Evolutionary conservation across 2,113 vertebrate genomes (phyloP).

Genomic region (Microcebus ravelobensis): DNA sequence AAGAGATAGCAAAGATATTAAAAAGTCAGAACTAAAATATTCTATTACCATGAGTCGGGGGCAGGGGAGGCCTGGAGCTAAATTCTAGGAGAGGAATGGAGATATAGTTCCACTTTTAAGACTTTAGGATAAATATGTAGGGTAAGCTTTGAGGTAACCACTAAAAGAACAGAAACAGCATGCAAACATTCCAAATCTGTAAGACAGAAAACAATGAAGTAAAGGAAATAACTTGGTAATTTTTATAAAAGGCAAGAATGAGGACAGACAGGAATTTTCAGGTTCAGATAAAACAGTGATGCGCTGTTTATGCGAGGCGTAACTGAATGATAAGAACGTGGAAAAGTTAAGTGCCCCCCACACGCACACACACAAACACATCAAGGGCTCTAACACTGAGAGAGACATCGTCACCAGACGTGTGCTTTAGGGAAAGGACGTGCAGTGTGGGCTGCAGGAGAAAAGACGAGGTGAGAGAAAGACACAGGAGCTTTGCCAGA

Average conservation of each 20-base stretch:
- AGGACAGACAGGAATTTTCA: background rate
- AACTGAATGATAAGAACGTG: background rate
- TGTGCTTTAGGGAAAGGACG: background rate
- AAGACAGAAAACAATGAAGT: background rate
- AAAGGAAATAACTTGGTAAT: background rate
- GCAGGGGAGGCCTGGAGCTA: background rate
- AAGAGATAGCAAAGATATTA: background rate
- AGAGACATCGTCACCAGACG: accelerated
- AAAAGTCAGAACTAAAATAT: background rate
- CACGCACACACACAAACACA: accelerated
- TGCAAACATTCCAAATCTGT: background rate
- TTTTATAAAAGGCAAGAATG: background rate
- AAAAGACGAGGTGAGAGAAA: background rate
- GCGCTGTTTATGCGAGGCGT: background rate
- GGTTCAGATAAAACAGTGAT: background rate
- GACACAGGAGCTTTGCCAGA: accelerated
- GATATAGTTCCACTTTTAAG: background rate
- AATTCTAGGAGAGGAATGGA: background rate
- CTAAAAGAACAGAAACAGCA: background rate
- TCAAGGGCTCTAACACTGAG: accelerated
- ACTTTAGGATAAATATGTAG: background rate
- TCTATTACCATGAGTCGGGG: background rate
- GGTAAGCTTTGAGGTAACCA: background rate
- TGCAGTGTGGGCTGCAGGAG: background rate
- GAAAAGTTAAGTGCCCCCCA: background rate